phyloP scores from a whole-genome alignment of 2,113 vertebrate genomes.

The Stigmatopora argus region DNA sequence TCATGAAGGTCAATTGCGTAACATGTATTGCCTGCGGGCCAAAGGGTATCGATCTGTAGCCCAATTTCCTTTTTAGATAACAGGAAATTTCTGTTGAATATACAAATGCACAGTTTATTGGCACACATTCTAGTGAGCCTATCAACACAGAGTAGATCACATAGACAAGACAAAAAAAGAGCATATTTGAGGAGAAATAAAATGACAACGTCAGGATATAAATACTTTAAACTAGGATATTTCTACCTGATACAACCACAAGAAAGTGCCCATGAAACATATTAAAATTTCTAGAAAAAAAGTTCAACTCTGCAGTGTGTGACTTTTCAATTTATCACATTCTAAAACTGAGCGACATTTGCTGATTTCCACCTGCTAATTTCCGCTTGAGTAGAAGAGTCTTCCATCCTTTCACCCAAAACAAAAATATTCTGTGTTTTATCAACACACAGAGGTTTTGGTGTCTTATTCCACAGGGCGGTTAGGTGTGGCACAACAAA shows the following conservation, averaged over 20 bases:
- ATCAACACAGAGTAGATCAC: neutral
- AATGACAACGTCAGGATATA: neutral
- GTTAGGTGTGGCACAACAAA: constrained; percentile 1
- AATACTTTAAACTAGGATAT: neutral
- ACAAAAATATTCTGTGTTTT: neutral
- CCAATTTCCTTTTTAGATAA: neutral
- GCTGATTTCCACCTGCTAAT: neutral
- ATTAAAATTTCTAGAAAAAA: neutral
- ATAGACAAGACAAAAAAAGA: neutral
- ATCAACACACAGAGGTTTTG: constrained; percentile 1
- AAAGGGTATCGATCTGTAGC: neutral
- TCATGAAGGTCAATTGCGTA: neutral
- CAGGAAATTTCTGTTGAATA: neutral
- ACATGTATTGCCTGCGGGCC: neutral
- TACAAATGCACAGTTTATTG: neutral
- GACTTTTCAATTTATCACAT: neutral
- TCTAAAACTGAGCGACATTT: neutral
- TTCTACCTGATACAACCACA: neutral
- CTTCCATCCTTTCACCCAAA: neutral
- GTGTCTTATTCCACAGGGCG: constrained; percentile 1
- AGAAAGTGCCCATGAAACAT: neutral
- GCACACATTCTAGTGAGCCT: neutral
- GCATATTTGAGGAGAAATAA: neutral
- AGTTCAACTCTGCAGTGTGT: neutral
- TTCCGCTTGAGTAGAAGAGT: neutral